phyloP scores from a whole-genome alignment of 2,797 vertebrate species.

The Peromyscus nudipes region DNA sequence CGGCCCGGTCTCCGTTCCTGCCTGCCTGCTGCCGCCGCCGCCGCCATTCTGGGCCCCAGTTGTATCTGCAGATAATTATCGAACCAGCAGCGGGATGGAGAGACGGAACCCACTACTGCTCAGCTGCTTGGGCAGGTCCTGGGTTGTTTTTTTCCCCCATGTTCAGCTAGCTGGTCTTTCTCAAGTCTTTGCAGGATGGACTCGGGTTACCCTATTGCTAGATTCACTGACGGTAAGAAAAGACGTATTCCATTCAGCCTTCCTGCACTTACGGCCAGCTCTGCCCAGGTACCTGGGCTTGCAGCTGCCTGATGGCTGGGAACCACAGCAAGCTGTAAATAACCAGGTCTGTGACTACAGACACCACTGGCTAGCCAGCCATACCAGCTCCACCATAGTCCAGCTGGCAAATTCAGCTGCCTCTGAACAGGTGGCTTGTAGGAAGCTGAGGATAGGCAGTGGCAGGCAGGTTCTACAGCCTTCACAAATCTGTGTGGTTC shows the following conservation, averaged over 20 bases:
- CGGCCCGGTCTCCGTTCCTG: background rate
- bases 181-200: background rate
- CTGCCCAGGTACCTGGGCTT: background rate
- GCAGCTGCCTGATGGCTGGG: background rate
- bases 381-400: background rate
- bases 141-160: background rate
- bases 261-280: background rate
- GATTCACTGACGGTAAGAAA: background rate
- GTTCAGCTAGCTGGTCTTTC: background rate
- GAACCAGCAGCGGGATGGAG: constrained; percentile 23
- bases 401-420: background rate
- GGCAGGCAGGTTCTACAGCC: background rate
- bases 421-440: constrained; percentile 70
- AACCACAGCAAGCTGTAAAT: background rate
- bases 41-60: background rate
- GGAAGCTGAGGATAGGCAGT: background rate
- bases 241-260: fast-evolving
- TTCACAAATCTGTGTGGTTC: background rate
- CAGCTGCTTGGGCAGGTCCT: background rate
- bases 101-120: background rate
- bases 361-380: background rate
- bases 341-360: background rate
- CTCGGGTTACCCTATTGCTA: background rate
- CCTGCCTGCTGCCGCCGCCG: background rate
- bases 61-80: constrained; percentile 65